Percentiles rank a stretch among this genome's conserved stretches.
Conservation (phyloP, 1,140 invertebrate genomes). For the Drosophila subpulchrella region DNA sequence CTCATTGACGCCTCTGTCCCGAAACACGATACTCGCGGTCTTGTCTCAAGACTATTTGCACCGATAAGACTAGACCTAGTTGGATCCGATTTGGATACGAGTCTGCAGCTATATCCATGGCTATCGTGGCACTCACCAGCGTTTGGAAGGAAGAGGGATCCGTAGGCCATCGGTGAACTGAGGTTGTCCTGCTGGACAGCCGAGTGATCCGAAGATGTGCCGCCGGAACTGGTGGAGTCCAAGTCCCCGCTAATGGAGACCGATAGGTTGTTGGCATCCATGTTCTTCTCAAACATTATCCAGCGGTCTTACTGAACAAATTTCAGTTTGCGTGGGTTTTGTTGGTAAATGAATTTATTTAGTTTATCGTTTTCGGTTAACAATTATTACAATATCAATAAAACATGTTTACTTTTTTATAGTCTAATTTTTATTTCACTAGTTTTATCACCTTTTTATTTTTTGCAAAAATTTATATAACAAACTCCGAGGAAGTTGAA, state of each 20-base stretch:
- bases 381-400: neutral
- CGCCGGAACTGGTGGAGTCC: slow-evolving; percentile 82
- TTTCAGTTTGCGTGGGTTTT: neutral
- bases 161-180: slow-evolving; percentile 80
- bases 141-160: slow-evolving; percentile 75
- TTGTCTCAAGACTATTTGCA: slow-evolving; percentile 20
- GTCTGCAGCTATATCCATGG: neutral
- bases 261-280: slow-evolving; percentile 73
- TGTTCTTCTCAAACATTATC: slow-evolving; percentile 78
- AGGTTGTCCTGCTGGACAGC: slow-evolving; percentile 76
- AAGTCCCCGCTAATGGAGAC: slow-evolving; percentile 74
- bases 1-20: slow-evolving; percentile 69
- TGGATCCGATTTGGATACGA: slow-evolving; percentile 15
- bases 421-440: neutral
- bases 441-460: neutral
- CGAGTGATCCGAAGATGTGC: slow-evolving; percentile 79
- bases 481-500: no score
- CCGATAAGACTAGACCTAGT: slow-evolving; percentile 51
- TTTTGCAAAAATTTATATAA: neutral
- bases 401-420: neutral
- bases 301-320: slow-evolving; percentile 15
- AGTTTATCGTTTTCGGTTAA: neutral
- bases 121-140: slow-evolving; percentile 61
- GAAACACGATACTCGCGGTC: slow-evolving; percentile 54
- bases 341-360: neutral